Evolutionary conservation across 2,888 invertebrate genomes (phyloP).

Genomic region (Ophion ellenae): DNA sequence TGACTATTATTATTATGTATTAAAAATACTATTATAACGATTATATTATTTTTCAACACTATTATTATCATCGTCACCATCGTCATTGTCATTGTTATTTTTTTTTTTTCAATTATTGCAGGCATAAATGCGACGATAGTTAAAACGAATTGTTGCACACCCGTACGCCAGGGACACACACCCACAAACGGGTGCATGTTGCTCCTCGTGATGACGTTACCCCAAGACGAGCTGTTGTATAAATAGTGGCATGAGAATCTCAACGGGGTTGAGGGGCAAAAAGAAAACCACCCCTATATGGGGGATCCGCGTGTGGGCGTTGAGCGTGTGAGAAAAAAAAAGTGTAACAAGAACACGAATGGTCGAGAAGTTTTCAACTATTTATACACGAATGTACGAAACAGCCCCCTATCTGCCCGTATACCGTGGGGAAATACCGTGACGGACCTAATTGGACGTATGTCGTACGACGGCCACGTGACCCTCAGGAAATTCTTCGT

Average conservation of each 20-base stretch:
- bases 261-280: conserved; percentile 69
- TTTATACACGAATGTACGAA: conserved; percentile 46
- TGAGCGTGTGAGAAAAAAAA: conserved; percentile 29
- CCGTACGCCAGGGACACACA: no score
- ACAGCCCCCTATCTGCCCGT: conserved; percentile 74
- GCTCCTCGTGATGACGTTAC: conserved; percentile 2
- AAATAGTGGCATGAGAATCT: conserved; percentile 77
- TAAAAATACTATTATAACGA: no score
- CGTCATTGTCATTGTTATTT: no score
- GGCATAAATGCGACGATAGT: no score
- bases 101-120: no score
- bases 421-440: conserved; percentile 72
- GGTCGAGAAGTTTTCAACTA: conserved; percentile 38
- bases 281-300: conserved; percentile 73
- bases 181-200: background rate
- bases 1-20: no score
- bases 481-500: background rate
- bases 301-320: conserved; percentile 55
- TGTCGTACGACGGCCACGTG: conserved; percentile 60
- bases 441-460: conserved; percentile 73
- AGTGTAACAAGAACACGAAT: background rate
- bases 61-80: no score
- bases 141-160: no score
- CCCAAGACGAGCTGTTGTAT: conserved; percentile 67
- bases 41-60: no score